These are phyloP conservation scores for Stomatorhinus walkeri DNA, from an alignment of 2,797 vertebrate genomes.

Conservation along the genomic window DNA sequence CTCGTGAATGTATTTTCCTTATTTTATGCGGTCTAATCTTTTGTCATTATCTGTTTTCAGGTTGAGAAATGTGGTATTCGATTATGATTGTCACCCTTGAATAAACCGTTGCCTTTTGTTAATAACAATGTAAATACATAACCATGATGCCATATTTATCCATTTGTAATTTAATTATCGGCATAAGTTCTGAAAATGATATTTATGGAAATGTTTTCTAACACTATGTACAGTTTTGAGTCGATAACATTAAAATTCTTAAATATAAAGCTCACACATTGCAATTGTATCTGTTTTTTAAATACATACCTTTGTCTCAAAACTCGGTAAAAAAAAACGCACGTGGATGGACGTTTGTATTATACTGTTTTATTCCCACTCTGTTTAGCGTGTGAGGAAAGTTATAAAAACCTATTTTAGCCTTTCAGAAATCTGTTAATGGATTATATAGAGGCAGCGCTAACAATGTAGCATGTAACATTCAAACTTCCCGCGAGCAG, in stretches of 20 bases:
- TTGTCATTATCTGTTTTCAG: slow-evolving; percentile 93
- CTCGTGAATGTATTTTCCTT: slow-evolving; percentile 99
- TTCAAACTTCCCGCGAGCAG: neutral
- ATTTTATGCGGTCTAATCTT: slow-evolving; percentile 92
- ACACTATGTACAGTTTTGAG: slow-evolving; percentile 97
- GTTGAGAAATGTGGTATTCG: slow-evolving; percentile 90
- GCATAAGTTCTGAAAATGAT: slow-evolving; percentile 96
- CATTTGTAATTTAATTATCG: slow-evolving; percentile 99
- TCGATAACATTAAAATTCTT: slow-evolving; percentile 88
- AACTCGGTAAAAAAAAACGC: slow-evolving; percentile 57
- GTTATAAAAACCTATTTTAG: slow-evolving; percentile 46
- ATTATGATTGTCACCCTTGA: slow-evolving; percentile 93
- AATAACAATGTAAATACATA: slow-evolving; percentile 99
- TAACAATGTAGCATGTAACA: neutral
- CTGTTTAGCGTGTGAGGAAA: slow-evolving; percentile 59
- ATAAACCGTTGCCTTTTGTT: slow-evolving; percentile 99
- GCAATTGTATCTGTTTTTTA: slow-evolving; percentile 71
- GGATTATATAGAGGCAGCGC: slow-evolving; percentile 32
- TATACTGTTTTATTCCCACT: slow-evolving; percentile 61
- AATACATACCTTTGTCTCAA: slow-evolving; percentile 69
- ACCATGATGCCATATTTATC: slow-evolving; percentile 99
- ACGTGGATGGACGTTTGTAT: slow-evolving; percentile 59
- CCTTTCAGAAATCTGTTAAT: slow-evolving; percentile 52
- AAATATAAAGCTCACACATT: slow-evolving; percentile 67
- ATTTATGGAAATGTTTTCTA: slow-evolving; percentile 99